A percentile compares a stretch with the other conserved stretches of the same genome.
Evolutionary conservation across 2,888 invertebrate genomes (phyloP).

Genomic region (Torymus aiolomorphi): DNA sequence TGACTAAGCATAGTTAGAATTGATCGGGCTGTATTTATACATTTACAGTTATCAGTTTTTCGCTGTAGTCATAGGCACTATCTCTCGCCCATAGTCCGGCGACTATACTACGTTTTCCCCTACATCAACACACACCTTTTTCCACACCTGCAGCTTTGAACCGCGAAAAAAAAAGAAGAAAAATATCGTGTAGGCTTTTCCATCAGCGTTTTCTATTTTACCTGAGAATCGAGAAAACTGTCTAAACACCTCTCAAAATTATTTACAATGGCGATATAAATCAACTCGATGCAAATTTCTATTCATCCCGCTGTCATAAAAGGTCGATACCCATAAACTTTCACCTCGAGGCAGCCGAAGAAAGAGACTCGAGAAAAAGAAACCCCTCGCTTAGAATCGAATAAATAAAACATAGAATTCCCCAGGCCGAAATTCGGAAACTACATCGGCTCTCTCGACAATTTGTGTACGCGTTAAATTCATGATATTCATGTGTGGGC

Average conservation of each 20-base stretch:
- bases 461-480: slow-evolving; percentile 33
- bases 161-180: too few species aligned
- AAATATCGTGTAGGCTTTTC: too few species aligned
- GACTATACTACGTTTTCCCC: too few species aligned
- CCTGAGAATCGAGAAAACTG: neutral
- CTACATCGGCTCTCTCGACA: slow-evolving; percentile 1
- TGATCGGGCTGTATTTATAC: slow-evolving; percentile 65
- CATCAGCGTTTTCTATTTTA: too few species aligned
- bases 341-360: neutral
- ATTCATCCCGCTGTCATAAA: slow-evolving; percentile 32
- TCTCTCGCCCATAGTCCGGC: slow-evolving; percentile 55
- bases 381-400: neutral
- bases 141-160: neutral
- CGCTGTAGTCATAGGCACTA: slow-evolving; percentile 70
- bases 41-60: slow-evolving; percentile 41
- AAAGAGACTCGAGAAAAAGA: slow-evolving; percentile 7
- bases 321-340: slow-evolving; percentile 32
- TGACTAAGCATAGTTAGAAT: slow-evolving; percentile 32
- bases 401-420: slow-evolving; percentile 48
- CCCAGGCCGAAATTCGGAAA: slow-evolving; percentile 24
- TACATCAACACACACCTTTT: neutral
- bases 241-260: too few species aligned
- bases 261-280: slow-evolving; percentile 10
- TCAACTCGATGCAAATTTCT: slow-evolving; percentile 36
- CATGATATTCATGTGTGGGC: slow-evolving; percentile 25